Evolutionary conservation across 2,888 invertebrate species (phyloP), one percentile per base, ranked within the genome.

Genomic region (Amphiduros pacificus): DNA sequence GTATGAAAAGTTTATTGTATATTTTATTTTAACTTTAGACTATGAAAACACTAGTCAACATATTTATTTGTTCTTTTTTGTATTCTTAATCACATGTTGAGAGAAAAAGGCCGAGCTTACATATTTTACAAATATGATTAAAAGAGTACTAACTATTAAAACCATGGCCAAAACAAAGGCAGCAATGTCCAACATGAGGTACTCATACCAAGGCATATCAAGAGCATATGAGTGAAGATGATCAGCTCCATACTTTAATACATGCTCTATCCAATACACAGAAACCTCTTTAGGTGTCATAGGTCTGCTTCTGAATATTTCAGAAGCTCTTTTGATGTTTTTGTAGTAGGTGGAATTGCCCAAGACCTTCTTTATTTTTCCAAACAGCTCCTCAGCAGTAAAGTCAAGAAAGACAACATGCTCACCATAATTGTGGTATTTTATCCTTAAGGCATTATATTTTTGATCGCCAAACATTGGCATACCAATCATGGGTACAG

Each of bases 131-230:
- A n/a, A n/a, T n/a, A n/a, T n/a, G n/a, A n/a, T n/a, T n/a, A n/a
- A n/a, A n/a, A n/a, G n/a, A n/a, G n/a, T n/a, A n/a, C n/a, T n/a
- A 9, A 17, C 44, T n/a, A n/a, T n/a, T n/a, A n/a, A n/a, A n/a
- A n/a, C n/a, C n/a, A n/a, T n/a, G n/a, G n/a, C n/a, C n/a, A 54
- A 11, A 24, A 54, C 22, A 54, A 54, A 54, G 2, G 32, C 32
- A 2, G 24, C 6, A 4, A 54, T 54, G 22, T 54, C 54, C 36
- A 54, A 6, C 54, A 54, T 54, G 11, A 54, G 22, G 22, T 54
- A 54, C 24, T 54, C 32, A 54, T 54, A 54, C 54, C 54, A 54
- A 24, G 29, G 28, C 54, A 54, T 54, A 36, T 54, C 54, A 20
- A 54, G 54, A 36, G 54, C 54, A 31, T 32, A 36, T 31, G 57